phyloP scores from a whole-genome alignment of 2,888 invertebrate species.

The Cantharis rustica region DNA sequence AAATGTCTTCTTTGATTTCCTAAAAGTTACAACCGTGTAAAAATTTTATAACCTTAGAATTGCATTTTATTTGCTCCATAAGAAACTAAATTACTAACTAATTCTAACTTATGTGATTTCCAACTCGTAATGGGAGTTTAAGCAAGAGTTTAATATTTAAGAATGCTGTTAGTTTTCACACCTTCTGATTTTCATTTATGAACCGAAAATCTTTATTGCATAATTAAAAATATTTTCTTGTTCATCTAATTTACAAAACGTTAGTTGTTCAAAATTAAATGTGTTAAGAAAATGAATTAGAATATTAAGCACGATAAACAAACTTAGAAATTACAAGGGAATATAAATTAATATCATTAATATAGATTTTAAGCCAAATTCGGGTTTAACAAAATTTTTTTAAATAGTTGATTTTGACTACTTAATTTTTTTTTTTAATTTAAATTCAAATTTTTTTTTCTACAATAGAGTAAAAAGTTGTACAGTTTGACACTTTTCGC shows the following conservation, averaged over 20 bases:
- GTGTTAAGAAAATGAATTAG: not conserved
- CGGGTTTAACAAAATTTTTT: no score
- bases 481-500: no score
- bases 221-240: not conserved
- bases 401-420: no score
- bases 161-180: not conserved
- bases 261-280: not conserved
- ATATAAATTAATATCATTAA: no score
- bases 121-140: not conserved
- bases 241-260: not conserved
- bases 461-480: no score
- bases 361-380: no score
- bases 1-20: not conserved
- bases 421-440: no score
- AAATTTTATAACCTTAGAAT: not conserved
- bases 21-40: not conserved
- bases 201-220: not conserved
- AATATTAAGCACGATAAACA: not conserved
- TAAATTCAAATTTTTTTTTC: no score
- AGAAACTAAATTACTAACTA: not conserved
- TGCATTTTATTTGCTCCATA: not conserved
- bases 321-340: no score
- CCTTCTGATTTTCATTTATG: conserved; percentile 1
- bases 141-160: conserved; percentile 1
- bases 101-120: not conserved